A percentile compares a stretch with the other conserved stretches of the same genome.
phyloP scores from a whole-genome alignment of 2,113 vertebrate species.

The Perca schrenkii region DNA sequence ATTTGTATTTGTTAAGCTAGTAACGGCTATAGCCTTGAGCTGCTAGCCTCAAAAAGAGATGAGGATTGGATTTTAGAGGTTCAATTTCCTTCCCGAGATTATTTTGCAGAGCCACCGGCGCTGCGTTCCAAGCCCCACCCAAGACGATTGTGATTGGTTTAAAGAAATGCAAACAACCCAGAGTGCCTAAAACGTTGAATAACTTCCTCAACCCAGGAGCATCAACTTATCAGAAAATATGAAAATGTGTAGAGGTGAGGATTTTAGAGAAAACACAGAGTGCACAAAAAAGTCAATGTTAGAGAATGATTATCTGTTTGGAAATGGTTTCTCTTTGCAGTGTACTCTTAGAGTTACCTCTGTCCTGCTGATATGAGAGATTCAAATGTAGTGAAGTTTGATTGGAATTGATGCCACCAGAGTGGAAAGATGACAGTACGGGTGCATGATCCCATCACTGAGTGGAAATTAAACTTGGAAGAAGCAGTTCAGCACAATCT shows the following conservation, averaged over 20 bases:
- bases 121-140: too few species aligned
- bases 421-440: slow-evolving; percentile 20
- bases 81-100: too few species aligned
- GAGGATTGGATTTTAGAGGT: too few species aligned
- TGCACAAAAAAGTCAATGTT: slow-evolving; percentile 8
- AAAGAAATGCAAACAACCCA: too few species aligned
- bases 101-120: too few species aligned
- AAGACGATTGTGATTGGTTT: too few species aligned
- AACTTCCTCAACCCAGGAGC: neutral
- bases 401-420: slow-evolving; percentile 28
- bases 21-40: too few species aligned
- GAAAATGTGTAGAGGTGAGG: neutral
- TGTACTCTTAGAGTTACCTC: neutral
- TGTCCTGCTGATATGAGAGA: neutral
- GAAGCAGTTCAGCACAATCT: slow-evolving; percentile 30
- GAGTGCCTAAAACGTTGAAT: neutral
- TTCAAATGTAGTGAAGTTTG: slow-evolving; percentile 23
- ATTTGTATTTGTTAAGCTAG: neutral
- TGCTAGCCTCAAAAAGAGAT: too few species aligned
- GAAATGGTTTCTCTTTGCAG: slow-evolving; percentile 10
- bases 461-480: slow-evolving; percentile 41
- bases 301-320: slow-evolving; percentile 34
- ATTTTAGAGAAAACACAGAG: slow-evolving; percentile 9
- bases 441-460: slow-evolving; percentile 32
- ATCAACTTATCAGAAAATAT: slow-evolving; percentile 21